A percentile compares a stretch with the other conserved stretches of the same genome.
These are phyloP conservation scores for Presbytis comata DNA, from an alignment of 2,797 vertebrate genomes.

Conservation along the genomic window DNA sequence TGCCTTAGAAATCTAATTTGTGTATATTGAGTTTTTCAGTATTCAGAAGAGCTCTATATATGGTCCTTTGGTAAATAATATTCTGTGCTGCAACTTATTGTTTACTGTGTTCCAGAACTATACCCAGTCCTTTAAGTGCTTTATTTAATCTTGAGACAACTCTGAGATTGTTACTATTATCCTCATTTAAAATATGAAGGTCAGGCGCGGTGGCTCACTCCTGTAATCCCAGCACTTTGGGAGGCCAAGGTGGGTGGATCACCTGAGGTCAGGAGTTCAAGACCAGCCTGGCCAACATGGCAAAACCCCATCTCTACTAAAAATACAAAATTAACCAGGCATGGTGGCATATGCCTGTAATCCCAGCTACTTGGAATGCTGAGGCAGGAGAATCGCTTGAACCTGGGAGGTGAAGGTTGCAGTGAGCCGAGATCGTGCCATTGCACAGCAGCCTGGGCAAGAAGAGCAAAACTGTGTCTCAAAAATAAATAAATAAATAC, in stretches of 20 bases:
- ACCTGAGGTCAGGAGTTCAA: background rate
- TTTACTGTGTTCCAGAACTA: slow-evolving; percentile 5
- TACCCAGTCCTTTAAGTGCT: slow-evolving; percentile 4
- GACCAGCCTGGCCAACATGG: background rate
- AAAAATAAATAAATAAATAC: no score
- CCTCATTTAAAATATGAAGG: background rate
- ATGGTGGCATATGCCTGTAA: background rate
- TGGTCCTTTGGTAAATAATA: slow-evolving; percentile 44
- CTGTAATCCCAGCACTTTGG: background rate
- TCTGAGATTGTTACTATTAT: background rate
- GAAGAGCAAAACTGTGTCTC: no score
- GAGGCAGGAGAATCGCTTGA: background rate
- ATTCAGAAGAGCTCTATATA: background rate
- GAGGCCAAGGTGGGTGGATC: background rate
- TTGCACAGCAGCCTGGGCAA: no score
- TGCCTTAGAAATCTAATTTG: slow-evolving; percentile 24
- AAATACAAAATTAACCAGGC: background rate
- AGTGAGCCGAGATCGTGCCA: no score
- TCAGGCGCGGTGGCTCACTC: background rate
- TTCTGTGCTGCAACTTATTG: slow-evolving; percentile 4
- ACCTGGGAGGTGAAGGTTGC: background rate
- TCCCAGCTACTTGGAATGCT: background rate
- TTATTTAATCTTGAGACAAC: slow-evolving; percentile 24
- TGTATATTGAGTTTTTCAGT: slow-evolving; percentile 26
- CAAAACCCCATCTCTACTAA: background rate